phyloP scores from a whole-genome alignment of 2,113 vertebrate genomes.

The Equus przewalskii region DNA sequence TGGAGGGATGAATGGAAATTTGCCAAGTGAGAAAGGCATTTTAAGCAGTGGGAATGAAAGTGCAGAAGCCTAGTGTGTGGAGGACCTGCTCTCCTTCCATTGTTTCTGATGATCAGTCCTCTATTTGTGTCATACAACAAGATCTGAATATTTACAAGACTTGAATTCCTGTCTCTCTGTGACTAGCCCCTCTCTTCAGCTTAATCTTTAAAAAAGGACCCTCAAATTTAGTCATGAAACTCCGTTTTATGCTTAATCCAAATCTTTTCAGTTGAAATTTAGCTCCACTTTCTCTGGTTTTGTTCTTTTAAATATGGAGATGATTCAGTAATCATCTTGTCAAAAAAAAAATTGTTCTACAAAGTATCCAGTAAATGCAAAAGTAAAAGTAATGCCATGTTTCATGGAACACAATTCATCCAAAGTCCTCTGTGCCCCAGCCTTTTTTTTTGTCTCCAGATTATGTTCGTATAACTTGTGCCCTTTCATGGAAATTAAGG shows the following conservation, averaged over 20 bases:
- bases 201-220: not conserved
- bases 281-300: conserved; percentile 2
- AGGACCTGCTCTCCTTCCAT: conserved; percentile 10
- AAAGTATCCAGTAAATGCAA: conserved; percentile 6
- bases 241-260: not conserved
- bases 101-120: not conserved
- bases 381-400: conserved; percentile 39
- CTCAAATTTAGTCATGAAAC: not conserved
- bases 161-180: not conserved
- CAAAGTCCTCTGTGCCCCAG: not conserved
- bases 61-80: not conserved
- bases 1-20: not conserved
- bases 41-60: not conserved
- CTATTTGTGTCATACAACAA: not conserved
- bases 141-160: not conserved
- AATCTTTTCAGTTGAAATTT: conserved; percentile 39
- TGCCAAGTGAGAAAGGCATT: not conserved
- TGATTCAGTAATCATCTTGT: not conserved
- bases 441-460: not conserved
- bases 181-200: not conserved
- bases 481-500: conserved; percentile 44
- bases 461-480: not conserved
- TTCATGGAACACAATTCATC: conserved; percentile 44
- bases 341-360: not conserved
- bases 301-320: conserved; percentile 51